Evolutionary conservation across 2,797 vertebrate species (phyloP), one percentile per base, ranked within the genome.

Genomic region (Gallirallus australis): DNA sequence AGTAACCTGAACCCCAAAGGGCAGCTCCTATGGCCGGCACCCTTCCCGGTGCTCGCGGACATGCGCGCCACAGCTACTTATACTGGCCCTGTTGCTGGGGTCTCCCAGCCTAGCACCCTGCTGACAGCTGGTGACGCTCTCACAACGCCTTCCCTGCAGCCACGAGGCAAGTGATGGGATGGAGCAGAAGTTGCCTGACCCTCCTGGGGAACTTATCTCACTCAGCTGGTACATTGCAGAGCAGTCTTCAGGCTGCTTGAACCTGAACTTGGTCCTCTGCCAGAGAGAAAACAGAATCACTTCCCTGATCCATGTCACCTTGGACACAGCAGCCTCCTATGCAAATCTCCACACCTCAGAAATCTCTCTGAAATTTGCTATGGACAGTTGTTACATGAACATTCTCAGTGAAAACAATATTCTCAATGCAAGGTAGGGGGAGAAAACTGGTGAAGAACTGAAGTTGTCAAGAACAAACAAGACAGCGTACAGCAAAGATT

Each of bases 191-290:
- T 2, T 28, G 39, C 9, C 42, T 66, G 35, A 42, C 17, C 59
- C 0, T 52, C 12, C 25, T 1, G 0, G 35, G 28, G 24, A 45
- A 39, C 15, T 2, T 0, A 0, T 42, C 35, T 76, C 24, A 1
- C 25, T 53, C 45, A 31, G 45, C 20, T 23, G 27, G 7, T 24
- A 24, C 10, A 9, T 0, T 8, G 33, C n/a, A 57, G 72, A 79
- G 15, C 7, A 33, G 25, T 23, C 39, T 50, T 68, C 28, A 52
- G 35, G 71, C 20, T 78, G 69, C 59, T 56, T 53, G 35, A 69
- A 57, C n/a, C 7, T 47, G 68, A 71, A 9, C 3, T 19, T 48
- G 13, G 30, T 30, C 65, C n/a, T 85, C 71, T 73, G 31, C 23
- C 19, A 45, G 37, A 24, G 15, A 33, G 12, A 2, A 70, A 28